Conservation (phyloP, 2,888 invertebrate species). For the Pachliopta kotzebuea region DNA sequence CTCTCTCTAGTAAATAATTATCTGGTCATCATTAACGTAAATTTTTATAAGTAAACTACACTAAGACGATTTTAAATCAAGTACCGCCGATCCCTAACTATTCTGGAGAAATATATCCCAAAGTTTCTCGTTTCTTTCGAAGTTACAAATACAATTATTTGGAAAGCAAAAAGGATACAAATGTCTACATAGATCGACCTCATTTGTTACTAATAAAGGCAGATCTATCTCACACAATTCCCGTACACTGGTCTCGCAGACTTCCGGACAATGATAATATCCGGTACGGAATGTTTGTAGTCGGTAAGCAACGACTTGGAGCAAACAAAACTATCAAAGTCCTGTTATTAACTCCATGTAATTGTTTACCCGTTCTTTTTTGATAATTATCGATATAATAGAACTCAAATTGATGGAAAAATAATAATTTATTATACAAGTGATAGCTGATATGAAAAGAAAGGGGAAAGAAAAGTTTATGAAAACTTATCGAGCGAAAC, state of each 20-base stretch:
- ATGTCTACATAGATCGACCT: slow-evolving; percentile 7
- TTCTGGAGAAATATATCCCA: no score
- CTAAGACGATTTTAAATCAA: no score
- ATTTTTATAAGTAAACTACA: no score
- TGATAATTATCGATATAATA: not conserved
- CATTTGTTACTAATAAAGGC: slow-evolving; percentile 34
- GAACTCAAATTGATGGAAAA: not conserved
- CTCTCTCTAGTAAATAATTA: no score
- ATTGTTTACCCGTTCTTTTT: slow-evolving; percentile 50
- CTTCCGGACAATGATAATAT: slow-evolving; percentile 72
- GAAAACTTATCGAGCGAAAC: no score
- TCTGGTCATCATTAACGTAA: no score
- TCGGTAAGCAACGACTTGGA: slow-evolving; percentile 62
- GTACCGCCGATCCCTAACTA: no score
- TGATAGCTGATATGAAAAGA: no score
- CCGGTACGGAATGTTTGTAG: slow-evolving; percentile 66
- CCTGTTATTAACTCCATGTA: slow-evolving; percentile 53
- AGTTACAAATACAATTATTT: not conserved
- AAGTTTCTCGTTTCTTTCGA: no score
- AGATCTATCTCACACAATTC: slow-evolving; percentile 44
- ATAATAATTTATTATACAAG: no score
- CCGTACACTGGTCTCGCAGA: slow-evolving; percentile 35
- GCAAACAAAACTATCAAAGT: slow-evolving; percentile 54
- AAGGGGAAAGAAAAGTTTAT: no score
- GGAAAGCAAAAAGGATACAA: not conserved